Evolutionary conservation across 2,888 invertebrate genomes (phyloP), one percentile per base, ranked within the genome.

Genomic region (Tipula vernalis): DNA sequence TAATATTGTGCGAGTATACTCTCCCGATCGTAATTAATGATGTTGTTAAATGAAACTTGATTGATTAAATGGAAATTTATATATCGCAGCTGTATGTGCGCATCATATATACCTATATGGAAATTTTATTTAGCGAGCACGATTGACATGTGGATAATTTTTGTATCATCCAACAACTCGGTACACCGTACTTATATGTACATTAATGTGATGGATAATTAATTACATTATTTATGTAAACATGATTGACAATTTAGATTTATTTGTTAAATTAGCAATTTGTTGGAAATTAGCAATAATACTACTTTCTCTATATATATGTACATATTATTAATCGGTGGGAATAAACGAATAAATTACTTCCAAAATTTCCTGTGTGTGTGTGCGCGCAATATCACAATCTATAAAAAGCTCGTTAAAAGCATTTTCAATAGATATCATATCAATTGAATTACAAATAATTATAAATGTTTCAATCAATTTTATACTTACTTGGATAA

Each of bases 401-500:
- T 39, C 28, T 39, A 44, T 44, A 44, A 51, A 51, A 51, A 51
- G 51, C 51, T 51, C 12, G 51, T 51, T 51, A 51, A 51, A 51
- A 51, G 18, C 51, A 51, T 51, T 51, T 15, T 12, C 15, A 51
- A 71, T 71, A 51, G 2, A 51, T 51, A 51, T 51, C 10, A 71
- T 71, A 71, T 71, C 71, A 71, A 71, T 71, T 71, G 28, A 71
- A 28, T 71, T 71, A 28, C 4, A 71, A 71, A 71, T 71, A 28
- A 71, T 51, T 51, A 51, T 15, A n/a, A n/a, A 51, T 28, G 3
- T 71, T 71, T 28, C 28, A 71, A 71, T 71, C 71, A 71, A 71
- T 71, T 71, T 10, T 36, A 39, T 41, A 88, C 87, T 94, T 92
- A 95, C 96, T 94, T 90, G 95, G 94, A 90, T 94, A 93, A 87